Base-by-base conservation (phyloP, 2,888 invertebrate species). In the Pammene aurita region DNA sequence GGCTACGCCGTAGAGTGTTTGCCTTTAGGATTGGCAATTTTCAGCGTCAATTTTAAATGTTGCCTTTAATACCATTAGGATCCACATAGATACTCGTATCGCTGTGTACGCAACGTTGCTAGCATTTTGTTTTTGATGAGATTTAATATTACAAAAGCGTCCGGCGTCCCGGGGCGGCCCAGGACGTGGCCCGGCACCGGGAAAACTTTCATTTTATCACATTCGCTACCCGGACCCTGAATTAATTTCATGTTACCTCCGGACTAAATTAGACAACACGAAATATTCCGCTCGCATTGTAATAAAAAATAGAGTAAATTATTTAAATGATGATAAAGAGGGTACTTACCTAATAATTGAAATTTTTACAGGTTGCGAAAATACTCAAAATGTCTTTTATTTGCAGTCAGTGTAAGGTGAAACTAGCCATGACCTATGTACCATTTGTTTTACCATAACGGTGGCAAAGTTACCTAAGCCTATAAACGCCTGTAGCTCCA, bases 121-220 rank as follows among this genome's bases (percentile, higher is more conserved):
- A 16, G n/a, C 18, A 50, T 57, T 68, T 60, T 55, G 52, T 55
- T 65, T 64, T 54, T 60, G 64, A 64, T 54, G 57, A 60, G 54
- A 64, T 64, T 64, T 54, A 64, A 69, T 69, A 69, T 65, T 60
- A 55, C 41, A 60, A 14, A 44, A 26, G 68, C 54, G 34, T 44
- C 42, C 54, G 44, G 26, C n/a, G 42, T n/a, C 55, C 44, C 46
- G 34, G 7, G 35, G 34, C 14, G 55, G 35, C 34, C n/a, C 18
- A 18, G 18, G 50, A 6, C n/a, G 18, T 10, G 63, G 52, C 16
- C 11, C 10, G 46, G 7, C 56, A 11, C 10, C 14, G 35, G 62
- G 34, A 44, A 69, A 69, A 69, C 69, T 69, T 69, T 69, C 14
- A 16, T 65, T 69, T 60, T 60, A 69, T 46, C 46, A 60, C 54